Evolutionary conservation across 2,113 vertebrate genomes (phyloP), one percentile per base, ranked within the genome.

Genomic region (Phrynosoma blainvillii): DNA sequence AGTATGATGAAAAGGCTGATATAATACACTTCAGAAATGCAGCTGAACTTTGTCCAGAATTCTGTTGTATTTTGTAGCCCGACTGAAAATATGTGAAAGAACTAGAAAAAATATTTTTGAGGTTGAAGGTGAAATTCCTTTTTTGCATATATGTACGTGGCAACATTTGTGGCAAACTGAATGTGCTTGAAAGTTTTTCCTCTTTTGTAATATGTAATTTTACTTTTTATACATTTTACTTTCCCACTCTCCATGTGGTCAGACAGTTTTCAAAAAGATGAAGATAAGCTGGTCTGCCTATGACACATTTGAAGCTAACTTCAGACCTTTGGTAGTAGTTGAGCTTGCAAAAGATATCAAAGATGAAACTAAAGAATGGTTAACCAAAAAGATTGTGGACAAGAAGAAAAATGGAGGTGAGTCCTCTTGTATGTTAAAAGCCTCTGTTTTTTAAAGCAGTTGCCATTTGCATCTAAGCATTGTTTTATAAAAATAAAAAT

Each of bases 331-430:
- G 89, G 98, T 99, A 40, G 97, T 98, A 79, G 85, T 99, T 93
- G 98, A 99, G 90, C 95, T 99, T 90, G 97, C 97, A 83, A 93
- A 97, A 73, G 94, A 97, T 91, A 95, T 97, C 79, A 97, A 97
- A 89, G 93, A 97, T 78, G 98, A 99, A 94, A 98, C 98, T 32
- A 92, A 97, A 87, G 87, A 96, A 18, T 99, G 99, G 99, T 94
- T 99, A 84, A 96, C 97, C 77, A 95, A 92, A 78, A 97, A 97
- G 94, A 98, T 99, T 85, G 93, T 93, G 91, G 97, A 98, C 90
- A 96, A 94, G 82, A 98, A 98, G 87, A 95, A 96, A 85, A 94
- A 97, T 86, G 98, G 98, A 95, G 99, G 98, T 99, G 92, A 94
- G 95, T 93, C 5, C 73, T 80, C 32, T 62, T 65, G 13, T 25